A percentile compares a stretch with the other conserved stretches of the same genome.
These are phyloP conservation scores for Daubentonia madagascariensis DNA, from an alignment of 2,113 vertebrate genomes.

Conservation along the genomic window DNA sequence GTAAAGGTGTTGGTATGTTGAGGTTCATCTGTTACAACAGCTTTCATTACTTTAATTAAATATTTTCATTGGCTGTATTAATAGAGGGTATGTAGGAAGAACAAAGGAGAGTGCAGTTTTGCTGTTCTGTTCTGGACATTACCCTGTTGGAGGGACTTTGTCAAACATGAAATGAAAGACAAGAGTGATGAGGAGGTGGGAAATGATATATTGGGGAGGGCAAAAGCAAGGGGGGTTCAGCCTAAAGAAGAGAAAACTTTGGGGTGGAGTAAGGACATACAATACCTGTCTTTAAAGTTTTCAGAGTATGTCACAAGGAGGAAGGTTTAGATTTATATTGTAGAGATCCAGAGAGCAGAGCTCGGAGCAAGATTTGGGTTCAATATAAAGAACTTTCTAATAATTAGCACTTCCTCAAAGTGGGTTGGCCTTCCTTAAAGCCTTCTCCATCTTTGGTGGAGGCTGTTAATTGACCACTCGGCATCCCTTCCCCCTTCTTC, in stretches of 20 bases:
- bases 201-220: not conserved
- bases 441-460: not conserved
- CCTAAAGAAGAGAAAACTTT: not conserved
- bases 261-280: not conserved
- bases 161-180: conserved; percentile 12
- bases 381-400: not conserved
- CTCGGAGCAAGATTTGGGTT: not conserved
- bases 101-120: not conserved
- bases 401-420: not conserved
- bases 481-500: not conserved
- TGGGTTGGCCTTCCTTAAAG: not conserved
- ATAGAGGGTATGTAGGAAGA: conserved; percentile 13
- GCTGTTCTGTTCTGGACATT: not conserved
- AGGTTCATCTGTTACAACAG: not conserved
- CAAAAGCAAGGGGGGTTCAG: not conserved
- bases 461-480: not conserved
- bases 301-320: not conserved
- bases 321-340: not conserved
- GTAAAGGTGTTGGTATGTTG: not conserved
- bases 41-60: conserved; percentile 1
- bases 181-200: not conserved
- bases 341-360: not conserved
- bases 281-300: not conserved
- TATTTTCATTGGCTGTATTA: not conserved
- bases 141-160: not conserved